Evolutionary conservation across 2,113 vertebrate genomes (phyloP).

Genomic region (Jaculus jaculus): DNA sequence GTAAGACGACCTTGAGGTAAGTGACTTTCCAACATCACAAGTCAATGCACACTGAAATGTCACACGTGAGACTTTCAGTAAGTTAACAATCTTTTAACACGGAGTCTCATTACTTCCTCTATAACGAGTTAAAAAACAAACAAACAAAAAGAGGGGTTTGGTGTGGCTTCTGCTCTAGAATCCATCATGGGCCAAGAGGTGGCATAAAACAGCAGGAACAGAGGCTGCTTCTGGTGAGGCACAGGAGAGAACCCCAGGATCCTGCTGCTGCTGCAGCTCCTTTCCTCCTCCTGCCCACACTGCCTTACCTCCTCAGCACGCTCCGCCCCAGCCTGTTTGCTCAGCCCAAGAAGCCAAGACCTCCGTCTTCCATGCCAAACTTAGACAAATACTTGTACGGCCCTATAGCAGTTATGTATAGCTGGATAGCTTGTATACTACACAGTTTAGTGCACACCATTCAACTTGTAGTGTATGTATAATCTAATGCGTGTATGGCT

Average conservation of each 20-base stretch:
- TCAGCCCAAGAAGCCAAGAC: not conserved
- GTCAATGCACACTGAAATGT: conserved; percentile 27
- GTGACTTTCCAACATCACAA: conserved; percentile 49
- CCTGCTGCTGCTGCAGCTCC: not conserved
- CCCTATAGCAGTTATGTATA: not conserved
- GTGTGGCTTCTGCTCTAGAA: conserved; percentile 17
- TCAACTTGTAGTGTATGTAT: not conserved
- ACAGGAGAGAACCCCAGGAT: not conserved
- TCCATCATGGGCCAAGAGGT: not conserved
- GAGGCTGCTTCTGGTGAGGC: not conserved
- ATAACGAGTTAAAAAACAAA: not conserved
- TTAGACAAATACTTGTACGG: not conserved
- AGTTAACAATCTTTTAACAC: not conserved
- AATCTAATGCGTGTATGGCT: not conserved
- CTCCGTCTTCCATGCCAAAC: not conserved
- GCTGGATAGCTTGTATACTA: not conserved
- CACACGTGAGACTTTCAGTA: not conserved
- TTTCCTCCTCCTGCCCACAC: not conserved
- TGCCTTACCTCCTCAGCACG: not conserved
- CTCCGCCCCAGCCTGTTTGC: not conserved
- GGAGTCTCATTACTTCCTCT: not conserved
- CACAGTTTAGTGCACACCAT: no score
- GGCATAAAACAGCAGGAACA: not conserved
- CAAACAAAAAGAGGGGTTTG: not conserved
- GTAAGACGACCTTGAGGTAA: conserved; percentile 63